phyloP scores from a whole-genome alignment of 1,140 invertebrate genomes.

The Drosophila serrata region DNA sequence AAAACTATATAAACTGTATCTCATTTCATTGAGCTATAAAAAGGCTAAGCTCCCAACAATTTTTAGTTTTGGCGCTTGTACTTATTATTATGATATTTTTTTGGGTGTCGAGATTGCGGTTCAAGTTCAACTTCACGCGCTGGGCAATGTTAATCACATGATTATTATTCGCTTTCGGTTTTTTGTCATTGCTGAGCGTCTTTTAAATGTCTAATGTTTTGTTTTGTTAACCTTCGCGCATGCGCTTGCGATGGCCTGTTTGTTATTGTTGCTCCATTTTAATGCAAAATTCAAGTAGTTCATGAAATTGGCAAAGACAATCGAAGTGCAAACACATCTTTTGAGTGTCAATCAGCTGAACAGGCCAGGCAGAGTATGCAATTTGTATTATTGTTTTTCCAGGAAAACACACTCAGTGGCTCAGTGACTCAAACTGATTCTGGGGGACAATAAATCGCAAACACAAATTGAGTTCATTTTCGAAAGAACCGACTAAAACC shows the following conservation, averaged over 20 bases:
- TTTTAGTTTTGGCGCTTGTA: slow-evolving; percentile 1
- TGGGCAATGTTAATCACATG: slow-evolving; percentile 65
- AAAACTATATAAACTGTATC: neutral
- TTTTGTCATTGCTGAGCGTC: slow-evolving; percentile 61
- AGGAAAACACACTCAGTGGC: slow-evolving; percentile 30
- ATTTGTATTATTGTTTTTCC: slow-evolving; percentile 39
- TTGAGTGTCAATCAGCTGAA: slow-evolving; percentile 17
- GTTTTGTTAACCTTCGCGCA: slow-evolving; percentile 68
- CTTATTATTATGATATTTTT: slow-evolving; percentile 17
- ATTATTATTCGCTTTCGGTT: slow-evolving; percentile 35
- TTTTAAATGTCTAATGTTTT: slow-evolving; percentile 33
- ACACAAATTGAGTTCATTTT: slow-evolving; percentile 28
- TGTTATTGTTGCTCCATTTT: slow-evolving; percentile 24
- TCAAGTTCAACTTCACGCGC: slow-evolving; percentile 60
- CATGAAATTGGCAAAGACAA: slow-evolving; percentile 32
- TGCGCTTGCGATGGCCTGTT: slow-evolving; percentile 34
- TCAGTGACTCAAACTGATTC: slow-evolving; percentile 32
- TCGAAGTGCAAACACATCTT: slow-evolving; percentile 43
- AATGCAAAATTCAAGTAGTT: slow-evolving; percentile 22
- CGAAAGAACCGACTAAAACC: slow-evolving; percentile 53
- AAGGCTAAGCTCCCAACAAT: neutral
- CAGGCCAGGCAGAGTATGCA: slow-evolving; percentile 18
- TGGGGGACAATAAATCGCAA: neutral
- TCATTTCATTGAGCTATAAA: neutral
- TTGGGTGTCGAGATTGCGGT: slow-evolving; percentile 62